Percentiles rank a stretch among this genome's conserved stretches.
Evolutionary conservation across 2,113 vertebrate species (phyloP).

Genomic region (Corynorhinus townsendii): DNA sequence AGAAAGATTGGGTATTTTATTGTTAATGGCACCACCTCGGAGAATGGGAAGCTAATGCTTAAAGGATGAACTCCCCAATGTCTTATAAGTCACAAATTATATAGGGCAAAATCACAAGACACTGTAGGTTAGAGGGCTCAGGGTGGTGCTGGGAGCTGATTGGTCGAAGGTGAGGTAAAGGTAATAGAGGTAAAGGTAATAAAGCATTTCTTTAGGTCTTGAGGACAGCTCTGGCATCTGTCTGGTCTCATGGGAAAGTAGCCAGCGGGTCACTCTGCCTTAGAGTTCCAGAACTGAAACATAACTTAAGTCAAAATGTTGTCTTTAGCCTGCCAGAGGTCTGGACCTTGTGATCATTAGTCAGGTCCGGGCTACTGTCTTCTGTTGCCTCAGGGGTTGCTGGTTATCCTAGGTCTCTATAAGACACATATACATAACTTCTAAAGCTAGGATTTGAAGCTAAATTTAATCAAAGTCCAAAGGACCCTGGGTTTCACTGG

Average conservation of each 20-base stretch:
- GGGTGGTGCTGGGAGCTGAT: not conserved
- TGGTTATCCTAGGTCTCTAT: not conserved
- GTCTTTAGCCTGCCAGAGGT: not conserved
- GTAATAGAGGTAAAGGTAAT: not conserved
- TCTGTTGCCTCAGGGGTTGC: not conserved
- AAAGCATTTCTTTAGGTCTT: not conserved
- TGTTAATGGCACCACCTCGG: not conserved
- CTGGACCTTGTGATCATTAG: not conserved
- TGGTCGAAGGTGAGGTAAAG: not conserved
- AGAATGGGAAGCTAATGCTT: not conserved
- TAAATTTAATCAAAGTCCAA: not conserved
- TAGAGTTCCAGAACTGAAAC: not conserved
- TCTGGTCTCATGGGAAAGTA: not conserved
- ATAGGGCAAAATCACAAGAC: not conserved
- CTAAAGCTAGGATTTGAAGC: not conserved
- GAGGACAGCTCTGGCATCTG: not conserved
- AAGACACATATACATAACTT: not conserved
- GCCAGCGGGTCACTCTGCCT: not conserved
- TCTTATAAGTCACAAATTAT: not conserved
- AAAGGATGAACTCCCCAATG: not conserved
- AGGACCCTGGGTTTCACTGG: not conserved
- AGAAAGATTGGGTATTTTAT: not conserved
- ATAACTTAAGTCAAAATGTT: not conserved
- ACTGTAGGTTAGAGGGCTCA: not conserved
- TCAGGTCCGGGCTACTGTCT: not conserved